Percentiles rank a stretch among this genome's conserved stretches.
These are phyloP conservation scores for Halesus radiatus DNA, from an alignment of 1,140 invertebrate genomes.

Conservation along the genomic window DNA sequence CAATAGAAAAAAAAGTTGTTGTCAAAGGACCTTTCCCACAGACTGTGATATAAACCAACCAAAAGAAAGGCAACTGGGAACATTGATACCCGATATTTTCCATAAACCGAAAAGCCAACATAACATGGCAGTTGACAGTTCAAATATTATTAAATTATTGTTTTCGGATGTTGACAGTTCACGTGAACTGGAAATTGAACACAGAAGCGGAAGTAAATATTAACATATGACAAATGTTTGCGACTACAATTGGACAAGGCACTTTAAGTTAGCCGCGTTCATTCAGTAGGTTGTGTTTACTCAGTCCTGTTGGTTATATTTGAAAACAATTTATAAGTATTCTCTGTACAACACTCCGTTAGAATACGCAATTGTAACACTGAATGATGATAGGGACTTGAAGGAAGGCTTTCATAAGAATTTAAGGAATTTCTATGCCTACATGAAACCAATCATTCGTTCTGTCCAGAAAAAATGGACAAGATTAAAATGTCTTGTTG, in stretches of 20 bases:
- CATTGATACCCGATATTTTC: slow-evolving; percentile 36
- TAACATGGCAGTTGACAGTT: background rate
- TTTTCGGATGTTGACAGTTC: slow-evolving; percentile 40
- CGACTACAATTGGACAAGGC: background rate
- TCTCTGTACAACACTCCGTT: background rate
- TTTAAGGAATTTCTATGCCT: too few species aligned
- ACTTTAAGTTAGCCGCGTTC: background rate
- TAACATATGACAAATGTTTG: slow-evolving; percentile 14
- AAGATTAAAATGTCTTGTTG: too few species aligned
- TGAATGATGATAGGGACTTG: background rate
- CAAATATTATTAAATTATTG: slow-evolving; percentile 13
- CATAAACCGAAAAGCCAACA: slow-evolving; percentile 23
- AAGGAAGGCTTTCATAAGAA: too few species aligned
- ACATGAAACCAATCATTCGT: too few species aligned
- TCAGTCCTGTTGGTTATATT: background rate
- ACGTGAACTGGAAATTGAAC: slow-evolving; percentile 34
- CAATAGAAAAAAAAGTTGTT: background rate
- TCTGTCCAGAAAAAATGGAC: too few species aligned
- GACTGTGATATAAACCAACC: background rate
- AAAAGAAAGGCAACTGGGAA: background rate
- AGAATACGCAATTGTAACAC: background rate
- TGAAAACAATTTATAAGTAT: background rate
- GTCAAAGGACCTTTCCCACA: slow-evolving; percentile 6
- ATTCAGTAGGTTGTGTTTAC: background rate
- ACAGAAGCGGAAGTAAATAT: slow-evolving; percentile 45